These are phyloP conservation scores for Geopemphigus sp. DNA, from an alignment of 1,140 invertebrate genomes.

Conservation along the genomic window DNA sequence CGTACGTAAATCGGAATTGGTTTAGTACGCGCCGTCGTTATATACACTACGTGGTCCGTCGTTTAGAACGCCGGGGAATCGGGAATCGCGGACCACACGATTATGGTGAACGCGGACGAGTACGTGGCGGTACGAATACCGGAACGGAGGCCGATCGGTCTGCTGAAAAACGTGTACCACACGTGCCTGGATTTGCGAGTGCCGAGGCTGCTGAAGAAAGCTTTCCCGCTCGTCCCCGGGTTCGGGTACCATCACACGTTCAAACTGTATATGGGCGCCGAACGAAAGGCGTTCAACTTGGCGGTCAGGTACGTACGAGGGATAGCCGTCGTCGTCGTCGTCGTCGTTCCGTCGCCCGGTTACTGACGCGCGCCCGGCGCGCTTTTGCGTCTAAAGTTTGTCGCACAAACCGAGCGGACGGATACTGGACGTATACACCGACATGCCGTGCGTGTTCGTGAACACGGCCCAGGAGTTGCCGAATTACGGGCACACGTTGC, in stretches of 20 bases:
- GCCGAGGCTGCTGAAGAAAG: constrained; percentile 59
- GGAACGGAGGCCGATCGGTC: constrained; percentile 55
- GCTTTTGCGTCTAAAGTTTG: constrained; percentile 36
- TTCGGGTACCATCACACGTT: constrained; percentile 70
- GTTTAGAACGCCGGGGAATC: constrained; percentile 20
- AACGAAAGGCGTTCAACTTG: constrained; percentile 22
- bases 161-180: constrained; percentile 61
- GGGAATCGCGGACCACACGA: constrained; percentile 3
- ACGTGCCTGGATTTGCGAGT: constrained; percentile 70
- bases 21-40: no score
- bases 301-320: constrained; percentile 13
- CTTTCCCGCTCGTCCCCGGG: constrained; percentile 57
- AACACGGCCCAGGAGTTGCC: constrained; percentile 65
- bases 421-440: constrained; percentile 67
- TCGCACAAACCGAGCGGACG: constrained; percentile 47
- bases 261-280: constrained; percentile 26
- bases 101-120: constrained; percentile 39
- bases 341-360: neutral
- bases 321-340: neutral
- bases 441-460: constrained; percentile 87
- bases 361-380: no score
- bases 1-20: constrained; percentile 55
- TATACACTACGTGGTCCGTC: neutral
- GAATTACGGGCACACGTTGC: constrained; percentile 3
- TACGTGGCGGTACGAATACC: constrained; percentile 11